A percentile compares a stretch with the other conserved stretches of the same genome.
phyloP scores from a whole-genome alignment of 2,113 vertebrate species.

The Elanoides forficatus region DNA sequence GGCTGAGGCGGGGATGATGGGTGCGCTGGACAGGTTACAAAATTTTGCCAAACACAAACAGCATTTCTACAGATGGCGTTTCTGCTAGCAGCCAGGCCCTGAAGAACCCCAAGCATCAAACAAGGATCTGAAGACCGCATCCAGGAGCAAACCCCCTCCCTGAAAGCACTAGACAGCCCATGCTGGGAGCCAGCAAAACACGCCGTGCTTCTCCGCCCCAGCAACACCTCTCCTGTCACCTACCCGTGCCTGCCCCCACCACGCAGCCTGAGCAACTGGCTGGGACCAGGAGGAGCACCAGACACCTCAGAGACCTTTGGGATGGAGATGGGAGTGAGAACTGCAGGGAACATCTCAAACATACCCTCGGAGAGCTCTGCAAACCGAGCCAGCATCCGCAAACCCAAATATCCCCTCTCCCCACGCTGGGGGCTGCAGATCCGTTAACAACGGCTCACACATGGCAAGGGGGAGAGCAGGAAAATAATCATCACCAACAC shows the following conservation, averaged over 20 bases:
- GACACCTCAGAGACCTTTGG: not conserved
- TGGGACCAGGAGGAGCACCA: not conserved
- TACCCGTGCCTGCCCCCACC: fast-evolving
- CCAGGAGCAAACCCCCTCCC: not conserved
- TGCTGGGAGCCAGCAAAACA: not conserved
- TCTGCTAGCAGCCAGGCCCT: not conserved
- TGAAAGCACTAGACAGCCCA: not conserved
- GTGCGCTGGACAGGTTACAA: too few species aligned
- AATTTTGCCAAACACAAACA: not conserved
- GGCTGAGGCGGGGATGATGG: not conserved
- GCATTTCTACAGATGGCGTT: not conserved
- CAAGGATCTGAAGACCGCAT: not conserved
- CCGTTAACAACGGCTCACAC: not conserved
- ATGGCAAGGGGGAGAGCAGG: not conserved
- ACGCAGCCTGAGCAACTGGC: not conserved
- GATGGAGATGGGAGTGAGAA: not conserved
- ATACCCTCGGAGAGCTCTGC: not conserved
- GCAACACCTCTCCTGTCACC: not conserved
- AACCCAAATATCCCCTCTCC: not conserved
- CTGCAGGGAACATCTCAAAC: not conserved
- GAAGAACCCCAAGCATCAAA: not conserved
- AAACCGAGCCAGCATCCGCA: too few species aligned
- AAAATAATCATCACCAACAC: not conserved
- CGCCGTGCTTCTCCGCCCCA: fast-evolving
- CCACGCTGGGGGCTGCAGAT: not conserved